Percentiles rank a stretch among this genome's conserved stretches.
Conservation (phyloP, 2,888 invertebrate species). For the Drosophila acutilabella region DNA sequence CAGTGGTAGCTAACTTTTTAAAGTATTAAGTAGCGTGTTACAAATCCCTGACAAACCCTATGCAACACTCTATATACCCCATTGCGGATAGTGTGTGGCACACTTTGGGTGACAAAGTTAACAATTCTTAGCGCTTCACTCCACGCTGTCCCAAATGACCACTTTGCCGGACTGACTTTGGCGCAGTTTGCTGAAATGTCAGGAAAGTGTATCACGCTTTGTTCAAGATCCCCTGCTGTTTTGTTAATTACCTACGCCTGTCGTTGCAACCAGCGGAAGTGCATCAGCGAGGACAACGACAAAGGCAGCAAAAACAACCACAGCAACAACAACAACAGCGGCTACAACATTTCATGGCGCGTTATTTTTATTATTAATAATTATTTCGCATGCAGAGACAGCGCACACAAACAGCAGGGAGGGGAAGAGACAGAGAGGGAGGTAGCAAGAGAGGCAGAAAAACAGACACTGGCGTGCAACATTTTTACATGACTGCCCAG, state of each 20-base stretch:
- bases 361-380: constrained; percentile 77
- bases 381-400: constrained; percentile 66
- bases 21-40: too few relatives aligned
- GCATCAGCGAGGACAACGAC: constrained; percentile 56
- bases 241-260: constrained; percentile 68
- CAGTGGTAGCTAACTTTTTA: too few relatives aligned
- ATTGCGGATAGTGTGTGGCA: constrained; percentile 18
- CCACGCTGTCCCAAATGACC: constrained; percentile 20
- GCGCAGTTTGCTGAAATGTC: constrained; percentile 8
- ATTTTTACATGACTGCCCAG: constrained; percentile 50
- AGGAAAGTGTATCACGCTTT: neutral
- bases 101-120: constrained; percentile 34
- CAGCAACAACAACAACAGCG: constrained; percentile 32
- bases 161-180: constrained; percentile 44
- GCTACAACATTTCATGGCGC: constrained; percentile 50
- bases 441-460: neutral
- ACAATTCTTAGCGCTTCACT: constrained; percentile 20
- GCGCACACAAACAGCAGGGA: constrained; percentile 15
- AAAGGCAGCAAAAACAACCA: constrained; percentile 9
- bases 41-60: neutral
- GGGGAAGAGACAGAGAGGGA: constrained; percentile 29
- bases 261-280: constrained; percentile 52
- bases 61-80: neutral
- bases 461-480: constrained; percentile 31
- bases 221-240: constrained; percentile 48